phyloP scores from a whole-genome alignment of 2,888 invertebrate genomes.

The Caenorhabditis afra region DNA sequence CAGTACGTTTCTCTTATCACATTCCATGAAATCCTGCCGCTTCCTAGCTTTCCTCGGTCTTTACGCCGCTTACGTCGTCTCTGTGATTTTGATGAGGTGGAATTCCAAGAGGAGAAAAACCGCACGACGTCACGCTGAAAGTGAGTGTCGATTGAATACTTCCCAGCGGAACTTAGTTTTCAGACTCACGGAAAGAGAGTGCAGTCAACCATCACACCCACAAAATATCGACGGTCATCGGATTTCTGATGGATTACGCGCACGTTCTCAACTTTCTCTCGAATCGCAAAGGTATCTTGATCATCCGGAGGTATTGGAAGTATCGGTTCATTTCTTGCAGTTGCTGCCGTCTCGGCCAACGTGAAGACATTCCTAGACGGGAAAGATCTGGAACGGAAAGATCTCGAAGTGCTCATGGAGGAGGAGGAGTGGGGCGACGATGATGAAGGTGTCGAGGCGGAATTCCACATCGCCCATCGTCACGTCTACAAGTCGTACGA shows the following conservation, averaged over 20 bases:
- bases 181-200: conserved; percentile 42
- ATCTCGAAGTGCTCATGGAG: conserved; percentile 29
- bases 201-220: conserved; percentile 39
- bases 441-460: conserved; percentile 47
- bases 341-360: conserved; percentile 20
- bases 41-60: conserved; percentile 81
- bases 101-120: conserved; percentile 39
- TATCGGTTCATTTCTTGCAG: conserved; percentile 7
- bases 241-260: conserved; percentile 44
- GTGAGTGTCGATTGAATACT: conserved; percentile 8
- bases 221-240: conserved; percentile 44
- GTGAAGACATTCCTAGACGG: conserved; percentile 28
- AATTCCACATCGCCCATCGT: conserved; percentile 46
- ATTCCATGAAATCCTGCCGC: no score
- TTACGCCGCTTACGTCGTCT: conserved; percentile 82
- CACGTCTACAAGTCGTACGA: conserved; percentile 53
- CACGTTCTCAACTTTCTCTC: conserved; percentile 40
- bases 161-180: not conserved
- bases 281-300: conserved; percentile 26
- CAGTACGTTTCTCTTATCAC: conserved; percentile 10
- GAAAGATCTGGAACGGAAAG: conserved; percentile 1
- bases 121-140: conserved; percentile 19
- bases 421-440: conserved; percentile 26
- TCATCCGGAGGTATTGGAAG: no score
- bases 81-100: conserved; percentile 81